Evolutionary conservation across 23 tunicate species (phyloP), one percentile per base, ranked within the genome.

Genomic region (Styela plicata): DNA sequence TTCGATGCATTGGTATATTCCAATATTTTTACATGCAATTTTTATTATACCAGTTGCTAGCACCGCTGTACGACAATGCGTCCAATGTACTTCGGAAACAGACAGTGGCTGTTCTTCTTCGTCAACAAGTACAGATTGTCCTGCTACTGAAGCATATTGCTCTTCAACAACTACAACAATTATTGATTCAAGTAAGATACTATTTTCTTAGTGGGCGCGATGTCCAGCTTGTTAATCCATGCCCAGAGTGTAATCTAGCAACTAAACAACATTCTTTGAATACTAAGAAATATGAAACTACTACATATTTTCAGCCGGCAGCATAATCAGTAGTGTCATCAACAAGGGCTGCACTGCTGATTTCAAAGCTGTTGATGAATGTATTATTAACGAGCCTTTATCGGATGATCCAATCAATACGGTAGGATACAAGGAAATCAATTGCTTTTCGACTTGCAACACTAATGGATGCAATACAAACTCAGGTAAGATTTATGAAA

Each of bases 61-160:
- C n/a, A 61, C 74, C n/a, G n/a, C n/a, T n/a, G n/a, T n/a, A n/a
- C 26, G 84, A 30, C 2, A 33, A 53, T 80, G 84, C 26, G 84
- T 80, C 0, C 84, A 80, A 64, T 80, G 84, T 26, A 33, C 33
- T 25, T 31, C 64, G 24, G 84, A 80, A 66, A 66, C 25, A 0
- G 84, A 80, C 53, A 21, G 52, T 5, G 68, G 37, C 29, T 80
- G 84, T 67, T 16, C 74, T 23, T 64, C 62, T 2, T 17, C 24
- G 64, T 64, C 84, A 23, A 80, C 84, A 29, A 37, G 74, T 22
- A 33, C 31, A 31, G 34, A 63, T 13, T 80, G 84, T 26, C 84
- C 84, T 5, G 57, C 10, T 7, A 44, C 57, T 44, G 57, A 44
- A 44, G 57, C 57, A 67, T 27, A 67, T 27, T 67, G 31, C 69